These are phyloP conservation scores for Cryptocephalus moraei DNA, from an alignment of 2,888 invertebrate species.

Conservation along the genomic window DNA sequence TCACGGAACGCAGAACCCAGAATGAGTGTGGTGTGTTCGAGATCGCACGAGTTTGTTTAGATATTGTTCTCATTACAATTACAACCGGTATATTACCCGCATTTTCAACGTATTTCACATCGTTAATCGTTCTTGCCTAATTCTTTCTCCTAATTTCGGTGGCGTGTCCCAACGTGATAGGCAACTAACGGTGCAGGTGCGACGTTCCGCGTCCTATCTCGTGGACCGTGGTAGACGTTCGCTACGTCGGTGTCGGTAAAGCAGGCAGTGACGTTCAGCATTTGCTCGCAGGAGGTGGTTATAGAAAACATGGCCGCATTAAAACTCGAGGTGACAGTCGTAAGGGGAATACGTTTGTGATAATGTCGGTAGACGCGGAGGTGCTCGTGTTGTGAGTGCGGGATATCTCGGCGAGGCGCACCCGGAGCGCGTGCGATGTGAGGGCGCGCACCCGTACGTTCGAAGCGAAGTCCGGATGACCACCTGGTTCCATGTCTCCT, in stretches of 20 bases:
- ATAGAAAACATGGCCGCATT: slow-evolving; percentile 21
- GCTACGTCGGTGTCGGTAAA: slow-evolving; percentile 6
- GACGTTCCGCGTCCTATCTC: too few species aligned
- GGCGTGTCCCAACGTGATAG: too few species aligned
- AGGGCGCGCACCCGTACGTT: not conserved
- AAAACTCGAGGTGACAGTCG: slow-evolving; percentile 13
- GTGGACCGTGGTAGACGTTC: too few species aligned
- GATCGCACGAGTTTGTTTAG: too few species aligned
- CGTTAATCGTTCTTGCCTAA: too few species aligned
- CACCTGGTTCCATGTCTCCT: slow-evolving; percentile 31
- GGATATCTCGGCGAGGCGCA: slow-evolving; percentile 5
- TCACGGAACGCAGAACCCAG: too few species aligned
- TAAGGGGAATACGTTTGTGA: slow-evolving; percentile 13
- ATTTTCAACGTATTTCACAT: too few species aligned
- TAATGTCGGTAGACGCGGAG: slow-evolving; percentile 15
- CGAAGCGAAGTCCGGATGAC: slow-evolving; percentile 28
- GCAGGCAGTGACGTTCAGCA: slow-evolving; percentile 5
- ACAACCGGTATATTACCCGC: too few species aligned
- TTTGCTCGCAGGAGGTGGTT: slow-evolving; percentile 17
- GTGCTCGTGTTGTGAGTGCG: slow-evolving; percentile 12
- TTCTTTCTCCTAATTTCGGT: too few species aligned
- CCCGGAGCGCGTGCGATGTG: not conserved
- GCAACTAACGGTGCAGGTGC: too few species aligned
- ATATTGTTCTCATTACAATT: too few species aligned
- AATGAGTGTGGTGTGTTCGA: too few species aligned